A percentile compares a stretch with the other conserved stretches of the same genome.
Evolutionary conservation across 2,797 vertebrate species (phyloP).

Genomic region (Mycteria americana): DNA sequence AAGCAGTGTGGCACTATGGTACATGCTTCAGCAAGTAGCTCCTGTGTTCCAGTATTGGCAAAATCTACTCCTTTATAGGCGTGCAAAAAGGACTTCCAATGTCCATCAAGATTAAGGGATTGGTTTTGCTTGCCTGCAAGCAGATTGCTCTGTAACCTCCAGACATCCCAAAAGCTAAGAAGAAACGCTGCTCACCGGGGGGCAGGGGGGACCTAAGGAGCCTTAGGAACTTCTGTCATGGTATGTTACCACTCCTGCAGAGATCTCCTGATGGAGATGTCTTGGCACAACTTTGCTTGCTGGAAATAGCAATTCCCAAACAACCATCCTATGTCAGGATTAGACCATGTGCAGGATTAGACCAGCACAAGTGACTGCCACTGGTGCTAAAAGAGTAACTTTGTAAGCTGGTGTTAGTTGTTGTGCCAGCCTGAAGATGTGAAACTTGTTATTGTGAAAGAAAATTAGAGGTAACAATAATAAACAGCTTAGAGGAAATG

Average conservation of each 20-base stretch:
- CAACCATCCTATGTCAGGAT: not conserved
- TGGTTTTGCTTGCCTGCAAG: not conserved
- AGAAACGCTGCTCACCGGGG: not conserved
- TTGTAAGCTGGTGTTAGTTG: not conserved
- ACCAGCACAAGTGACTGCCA: not conserved
- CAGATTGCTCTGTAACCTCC: not conserved
- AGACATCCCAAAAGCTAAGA: not conserved
- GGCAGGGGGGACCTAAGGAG: not conserved
- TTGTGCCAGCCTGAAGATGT: not conserved
- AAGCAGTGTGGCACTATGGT: not conserved
- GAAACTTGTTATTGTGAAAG: not conserved
- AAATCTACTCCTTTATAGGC: not conserved
- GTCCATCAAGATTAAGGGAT: not conserved
- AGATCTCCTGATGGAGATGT: not conserved
- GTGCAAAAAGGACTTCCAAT: not conserved
- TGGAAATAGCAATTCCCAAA: not conserved
- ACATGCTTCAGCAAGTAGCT: not conserved
- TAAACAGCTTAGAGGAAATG: not conserved
- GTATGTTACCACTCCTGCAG: not conserved
- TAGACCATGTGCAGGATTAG: fast-evolving
- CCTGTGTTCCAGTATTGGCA: not conserved
- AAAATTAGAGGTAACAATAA: conserved; percentile 2
- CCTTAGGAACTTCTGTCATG: not conserved
- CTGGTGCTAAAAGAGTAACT: not conserved
- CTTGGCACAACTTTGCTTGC: not conserved